A percentile compares a stretch with the other conserved stretches of the same genome.
Conservation (phyloP, 2,113 vertebrate genomes). For the Neolamprologus cancellatus region DNA sequence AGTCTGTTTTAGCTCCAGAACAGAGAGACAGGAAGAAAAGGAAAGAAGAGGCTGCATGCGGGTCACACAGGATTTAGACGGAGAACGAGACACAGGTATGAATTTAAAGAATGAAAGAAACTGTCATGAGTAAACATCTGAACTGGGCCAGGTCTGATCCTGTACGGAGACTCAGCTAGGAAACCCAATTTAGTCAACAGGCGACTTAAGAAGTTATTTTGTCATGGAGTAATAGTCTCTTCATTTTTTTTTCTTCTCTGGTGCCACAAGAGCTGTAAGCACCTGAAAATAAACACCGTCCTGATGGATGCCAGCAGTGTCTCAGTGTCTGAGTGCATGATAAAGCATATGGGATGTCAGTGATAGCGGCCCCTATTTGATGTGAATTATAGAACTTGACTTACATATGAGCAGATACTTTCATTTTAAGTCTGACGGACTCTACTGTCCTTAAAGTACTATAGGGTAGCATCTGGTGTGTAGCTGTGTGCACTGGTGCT, state of each 20-base stretch:
- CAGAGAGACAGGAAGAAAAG: background rate
- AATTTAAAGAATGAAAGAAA: background rate
- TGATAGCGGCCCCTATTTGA: background rate
- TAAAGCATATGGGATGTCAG: background rate
- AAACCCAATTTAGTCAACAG: background rate
- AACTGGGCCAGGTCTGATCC: conserved; percentile 15
- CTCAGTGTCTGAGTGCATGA: background rate
- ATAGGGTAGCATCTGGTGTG: background rate
- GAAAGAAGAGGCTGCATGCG: background rate
- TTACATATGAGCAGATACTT: background rate
- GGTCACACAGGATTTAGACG: background rate
- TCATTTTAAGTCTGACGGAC: background rate
- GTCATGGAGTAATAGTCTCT: background rate
- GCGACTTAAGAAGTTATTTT: background rate
- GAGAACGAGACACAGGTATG: background rate
- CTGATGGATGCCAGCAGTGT: background rate
- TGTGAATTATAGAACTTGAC: background rate
- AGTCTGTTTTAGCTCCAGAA: conserved; percentile 32
- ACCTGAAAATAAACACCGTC: background rate
- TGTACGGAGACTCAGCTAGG: background rate
- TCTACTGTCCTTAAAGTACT: background rate
- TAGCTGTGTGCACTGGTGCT: background rate
- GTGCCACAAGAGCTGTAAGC: background rate
- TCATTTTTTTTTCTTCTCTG: background rate
- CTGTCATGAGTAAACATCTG: background rate